These are phyloP conservation scores for Parascotia fuliginaria DNA, from an alignment of 2,888 invertebrate genomes.

Conservation along the genomic window DNA sequence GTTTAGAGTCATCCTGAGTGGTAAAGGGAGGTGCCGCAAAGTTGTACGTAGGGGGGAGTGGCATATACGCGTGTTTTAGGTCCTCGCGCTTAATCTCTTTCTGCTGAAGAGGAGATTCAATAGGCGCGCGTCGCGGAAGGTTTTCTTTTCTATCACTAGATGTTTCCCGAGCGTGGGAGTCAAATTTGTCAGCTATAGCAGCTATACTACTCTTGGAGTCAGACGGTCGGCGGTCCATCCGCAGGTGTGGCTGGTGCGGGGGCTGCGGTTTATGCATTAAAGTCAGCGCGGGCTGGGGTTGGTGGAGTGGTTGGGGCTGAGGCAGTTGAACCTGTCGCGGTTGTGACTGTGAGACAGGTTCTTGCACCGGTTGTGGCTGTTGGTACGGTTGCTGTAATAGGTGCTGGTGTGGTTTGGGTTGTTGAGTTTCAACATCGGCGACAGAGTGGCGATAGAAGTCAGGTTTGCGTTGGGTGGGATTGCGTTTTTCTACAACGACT, in stretches of 20 bases:
- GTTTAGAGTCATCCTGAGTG: slow-evolving; percentile 68
- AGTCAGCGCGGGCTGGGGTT: slow-evolving; percentile 19
- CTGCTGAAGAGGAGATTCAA: slow-evolving; percentile 38
- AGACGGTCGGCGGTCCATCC: slow-evolving; percentile 61
- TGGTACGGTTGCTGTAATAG: slow-evolving; percentile 2
- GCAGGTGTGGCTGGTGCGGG: slow-evolving; percentile 36
- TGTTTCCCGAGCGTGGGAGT: slow-evolving; percentile 53
- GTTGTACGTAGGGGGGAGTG: slow-evolving; percentile 76
- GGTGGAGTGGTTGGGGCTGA: slow-evolving; percentile 18
- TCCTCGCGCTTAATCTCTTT: slow-evolving; percentile 55
- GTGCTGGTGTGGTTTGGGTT: slow-evolving; percentile 17
- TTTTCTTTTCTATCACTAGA: slow-evolving; percentile 49
- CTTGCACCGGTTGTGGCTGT: slow-evolving; percentile 14
- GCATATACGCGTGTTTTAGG: slow-evolving; percentile 63
- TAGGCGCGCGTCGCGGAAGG: slow-evolving; percentile 40
- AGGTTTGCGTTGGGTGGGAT: slow-evolving; percentile 57
- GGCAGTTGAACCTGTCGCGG: slow-evolving; percentile 16
- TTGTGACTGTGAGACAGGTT: slow-evolving; percentile 1
- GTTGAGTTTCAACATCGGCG: slow-evolving; percentile 54
- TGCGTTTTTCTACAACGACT: slow-evolving; percentile 64
- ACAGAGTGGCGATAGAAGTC: slow-evolving; percentile 76
- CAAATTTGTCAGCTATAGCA: slow-evolving; percentile 74
- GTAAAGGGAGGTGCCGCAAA: slow-evolving; percentile 66
- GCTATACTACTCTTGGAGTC: slow-evolving; percentile 72
- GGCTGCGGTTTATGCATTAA: slow-evolving; percentile 27